A percentile compares a stretch with the other conserved stretches of the same genome.
phyloP scores from a whole-genome alignment of 2,797 vertebrate genomes.

The Chelonia mydas region DNA sequence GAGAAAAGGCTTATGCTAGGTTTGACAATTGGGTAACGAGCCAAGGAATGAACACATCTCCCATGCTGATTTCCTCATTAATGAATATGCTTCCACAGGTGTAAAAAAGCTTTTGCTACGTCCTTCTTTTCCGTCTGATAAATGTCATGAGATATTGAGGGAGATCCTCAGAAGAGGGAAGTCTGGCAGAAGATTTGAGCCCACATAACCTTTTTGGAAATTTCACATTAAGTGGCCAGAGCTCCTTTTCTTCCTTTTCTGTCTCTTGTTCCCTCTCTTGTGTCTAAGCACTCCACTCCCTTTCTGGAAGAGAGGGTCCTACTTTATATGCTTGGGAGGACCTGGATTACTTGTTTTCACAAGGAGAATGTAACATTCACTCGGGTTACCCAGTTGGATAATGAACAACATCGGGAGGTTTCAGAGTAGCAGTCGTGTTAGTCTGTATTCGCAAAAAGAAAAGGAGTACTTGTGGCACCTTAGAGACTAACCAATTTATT shows the following conservation, averaged over 20 bases:
- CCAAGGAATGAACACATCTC: not conserved
- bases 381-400: fast-evolving
- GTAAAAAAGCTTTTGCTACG: not conserved
- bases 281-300: not conserved
- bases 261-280: fast-evolving
- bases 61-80: not conserved
- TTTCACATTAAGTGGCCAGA: not conserved
- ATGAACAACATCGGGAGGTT: not conserved
- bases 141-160: not conserved
- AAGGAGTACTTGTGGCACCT: too few species aligned
- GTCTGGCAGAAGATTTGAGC: not conserved
- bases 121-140: not conserved
- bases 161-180: not conserved
- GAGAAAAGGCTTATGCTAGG: not conserved
- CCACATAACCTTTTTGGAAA: not conserved
- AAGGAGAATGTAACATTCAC: not conserved
- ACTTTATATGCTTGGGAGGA: not conserved
- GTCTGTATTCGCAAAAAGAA: too few species aligned
- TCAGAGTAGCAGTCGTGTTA: too few species aligned
- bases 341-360: not conserved
- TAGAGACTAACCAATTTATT: too few species aligned
- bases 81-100: not conserved
- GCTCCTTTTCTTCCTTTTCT: not conserved
- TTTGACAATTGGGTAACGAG: not conserved
- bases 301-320: not conserved